Base-by-base conservation (phyloP, 1,140 invertebrate genomes). In the Zaprionus tsacasi region DNA sequence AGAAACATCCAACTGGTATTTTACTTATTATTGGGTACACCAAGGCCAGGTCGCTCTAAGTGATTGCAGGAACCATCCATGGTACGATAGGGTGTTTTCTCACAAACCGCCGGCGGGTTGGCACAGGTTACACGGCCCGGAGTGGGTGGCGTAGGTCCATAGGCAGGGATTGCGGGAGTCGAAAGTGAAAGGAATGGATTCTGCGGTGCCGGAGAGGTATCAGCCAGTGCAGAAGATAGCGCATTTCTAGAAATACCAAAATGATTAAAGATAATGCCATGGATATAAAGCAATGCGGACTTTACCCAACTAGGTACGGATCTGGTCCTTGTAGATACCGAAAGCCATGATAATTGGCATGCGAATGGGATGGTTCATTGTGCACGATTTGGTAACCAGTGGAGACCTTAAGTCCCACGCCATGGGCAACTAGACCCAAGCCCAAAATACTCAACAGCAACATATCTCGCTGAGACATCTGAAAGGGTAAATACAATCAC, bases 31-130 rank as follows among this genome's bases (percentile, higher is more conserved):
- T 95, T 95, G 0, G 97, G 95, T 65, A 95, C 95, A 4, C 97
- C 97, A 94, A 95, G 95, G 0, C 93, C 94, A 0, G 96, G 95
- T 79, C 95, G 95, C 33, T 94, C 82, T 6, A 96, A 82, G 92
- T 98, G 98, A 91, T 98, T 98, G 87, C 97, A 98, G 0, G 96
- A 95, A 0, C 97, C 97, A 91, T 98, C 97, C 57, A 96, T 94
- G 2, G 95, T 94, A 21, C 97, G 94, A 85, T 97, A 98, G 60
- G 94, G 94, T 0, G 93, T 92, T 57, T 94, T 92, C 10, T 89
- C 85, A 75, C 95, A 95, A 12, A 69, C 48, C 6, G 91, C 60
- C 11, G 93, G 93, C 12, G 93, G 71, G 56, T 72, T 90, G 30
- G 93, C 93, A 81, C 93, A 94, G 0, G 89, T 48, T 12, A 86